These are phyloP conservation scores for Myathropa florea DNA, from an alignment of 2,888 invertebrate species.

Conservation along the genomic window DNA sequence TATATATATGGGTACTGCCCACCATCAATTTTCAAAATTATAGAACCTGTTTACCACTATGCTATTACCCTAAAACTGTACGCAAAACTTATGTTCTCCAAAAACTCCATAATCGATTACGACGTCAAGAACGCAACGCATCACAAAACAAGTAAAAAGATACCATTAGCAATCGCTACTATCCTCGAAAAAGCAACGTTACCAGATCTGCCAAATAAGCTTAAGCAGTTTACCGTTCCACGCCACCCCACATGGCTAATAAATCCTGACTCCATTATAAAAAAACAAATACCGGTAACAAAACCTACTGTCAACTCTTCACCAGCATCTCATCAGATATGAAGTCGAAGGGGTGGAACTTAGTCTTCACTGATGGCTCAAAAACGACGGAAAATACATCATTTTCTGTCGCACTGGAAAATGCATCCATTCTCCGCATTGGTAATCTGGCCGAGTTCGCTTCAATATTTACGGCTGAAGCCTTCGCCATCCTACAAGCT, in stretches of 20 bases:
- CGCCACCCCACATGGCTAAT: constrained; percentile 4
- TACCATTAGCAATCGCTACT: constrained; percentile 1
- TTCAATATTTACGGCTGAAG: constrained; percentile 44
- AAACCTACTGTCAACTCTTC: not conserved
- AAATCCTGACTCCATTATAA: not conserved
- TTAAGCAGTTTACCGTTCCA: not conserved
- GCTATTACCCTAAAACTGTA: not conserved
- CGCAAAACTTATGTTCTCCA: not conserved
- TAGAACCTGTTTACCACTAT: not conserved
- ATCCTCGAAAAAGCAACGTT: too few species aligned
- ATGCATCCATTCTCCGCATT: constrained; percentile 7
- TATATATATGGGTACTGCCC: not conserved
- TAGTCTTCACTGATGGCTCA: constrained; percentile 30
- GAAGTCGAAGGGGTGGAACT: too few species aligned
- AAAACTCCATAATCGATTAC: not conserved
- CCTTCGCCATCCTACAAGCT: constrained; percentile 36
- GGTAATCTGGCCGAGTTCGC: constrained; percentile 14
- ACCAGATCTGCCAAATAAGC: not conserved
- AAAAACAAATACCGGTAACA: constrained; percentile 2
- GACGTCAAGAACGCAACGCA: not conserved
- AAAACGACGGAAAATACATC: constrained; percentile 27
- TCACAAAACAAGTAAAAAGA: constrained; percentile 13
- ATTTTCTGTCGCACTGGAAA: too few species aligned
- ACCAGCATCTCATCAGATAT: not conserved
- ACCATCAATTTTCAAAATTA: not conserved